Conservation (phyloP, 1,140 invertebrate genomes). For the Eupeodes corollae region DNA sequence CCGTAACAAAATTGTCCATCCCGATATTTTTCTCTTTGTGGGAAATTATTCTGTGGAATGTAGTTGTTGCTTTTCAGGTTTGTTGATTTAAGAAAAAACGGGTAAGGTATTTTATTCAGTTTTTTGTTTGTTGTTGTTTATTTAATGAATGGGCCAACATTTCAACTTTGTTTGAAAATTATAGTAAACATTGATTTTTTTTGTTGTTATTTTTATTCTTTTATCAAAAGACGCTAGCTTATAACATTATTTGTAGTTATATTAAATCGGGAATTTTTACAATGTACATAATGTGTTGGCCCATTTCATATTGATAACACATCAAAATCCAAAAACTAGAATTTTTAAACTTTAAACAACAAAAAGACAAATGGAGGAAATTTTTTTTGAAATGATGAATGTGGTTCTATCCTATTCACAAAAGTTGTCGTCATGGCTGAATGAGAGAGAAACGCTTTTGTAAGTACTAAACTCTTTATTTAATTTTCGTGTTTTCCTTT, state of each 20-base stretch:
- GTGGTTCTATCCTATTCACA: no score
- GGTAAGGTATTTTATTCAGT: neutral
- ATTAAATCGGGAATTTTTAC: no score
- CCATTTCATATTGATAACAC: no score
- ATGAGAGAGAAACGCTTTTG: neutral
- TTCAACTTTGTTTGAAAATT: neutral
- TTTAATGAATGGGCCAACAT: neutral
- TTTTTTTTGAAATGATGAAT: no score
- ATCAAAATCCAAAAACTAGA: neutral
- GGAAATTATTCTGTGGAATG: no score
- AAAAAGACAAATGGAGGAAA: neutral
- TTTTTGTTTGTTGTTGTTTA: neutral
- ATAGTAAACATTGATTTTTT: neutral
- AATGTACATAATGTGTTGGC: no score
- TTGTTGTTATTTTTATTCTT: no score
- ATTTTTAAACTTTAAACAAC: neutral
- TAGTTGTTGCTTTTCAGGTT: neutral
- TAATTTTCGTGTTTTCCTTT: neutral
- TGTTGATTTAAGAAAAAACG: neutral
- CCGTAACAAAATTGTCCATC: neutral
- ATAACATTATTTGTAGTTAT: no score
- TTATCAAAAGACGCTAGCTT: no score
- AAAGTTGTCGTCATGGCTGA: no score
- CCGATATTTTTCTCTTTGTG: neutral
- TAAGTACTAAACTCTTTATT: neutral